Evolutionary conservation across 2,888 invertebrate species (phyloP).

Genomic region (Timema cristinae): DNA sequence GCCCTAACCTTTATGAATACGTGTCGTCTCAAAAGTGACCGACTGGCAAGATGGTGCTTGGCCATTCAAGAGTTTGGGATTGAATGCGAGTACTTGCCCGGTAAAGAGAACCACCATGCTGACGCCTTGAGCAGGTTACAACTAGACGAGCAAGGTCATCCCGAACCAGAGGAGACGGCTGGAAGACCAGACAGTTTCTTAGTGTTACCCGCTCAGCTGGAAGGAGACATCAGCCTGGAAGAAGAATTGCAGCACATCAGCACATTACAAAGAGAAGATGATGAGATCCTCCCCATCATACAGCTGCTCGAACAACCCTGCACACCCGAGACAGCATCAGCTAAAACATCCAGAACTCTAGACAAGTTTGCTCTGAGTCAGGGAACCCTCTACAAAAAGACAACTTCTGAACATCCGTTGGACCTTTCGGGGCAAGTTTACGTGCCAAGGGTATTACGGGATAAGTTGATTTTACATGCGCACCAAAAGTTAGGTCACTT

Average conservation of each 20-base stretch:
- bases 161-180: background rate
- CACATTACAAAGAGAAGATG: too few relatives aligned
- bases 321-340: too few relatives aligned
- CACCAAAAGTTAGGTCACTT: background rate
- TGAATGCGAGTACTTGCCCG: slow-evolving; percentile 1
- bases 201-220: too few relatives aligned
- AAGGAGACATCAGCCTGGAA: too few relatives aligned
- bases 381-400: too few relatives aligned
- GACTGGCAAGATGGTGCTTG: background rate
- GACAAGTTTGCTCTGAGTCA: too few relatives aligned
- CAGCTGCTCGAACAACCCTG: too few relatives aligned
- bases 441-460: background rate
- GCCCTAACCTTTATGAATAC: background rate
- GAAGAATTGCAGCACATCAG: too few relatives aligned
- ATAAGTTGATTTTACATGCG: background rate
- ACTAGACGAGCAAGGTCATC: background rate
- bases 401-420: too few relatives aligned
- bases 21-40: background rate
- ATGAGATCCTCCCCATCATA: too few relatives aligned
- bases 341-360: too few relatives aligned
- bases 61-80: background rate
- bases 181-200: too few relatives aligned
- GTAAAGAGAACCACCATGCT: background rate
- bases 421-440: background rate
- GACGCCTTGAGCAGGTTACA: slow-evolving; percentile 1